These are phyloP conservation scores for Crematogaster levior DNA, from an alignment of 2,888 invertebrate species.

Conservation along the genomic window DNA sequence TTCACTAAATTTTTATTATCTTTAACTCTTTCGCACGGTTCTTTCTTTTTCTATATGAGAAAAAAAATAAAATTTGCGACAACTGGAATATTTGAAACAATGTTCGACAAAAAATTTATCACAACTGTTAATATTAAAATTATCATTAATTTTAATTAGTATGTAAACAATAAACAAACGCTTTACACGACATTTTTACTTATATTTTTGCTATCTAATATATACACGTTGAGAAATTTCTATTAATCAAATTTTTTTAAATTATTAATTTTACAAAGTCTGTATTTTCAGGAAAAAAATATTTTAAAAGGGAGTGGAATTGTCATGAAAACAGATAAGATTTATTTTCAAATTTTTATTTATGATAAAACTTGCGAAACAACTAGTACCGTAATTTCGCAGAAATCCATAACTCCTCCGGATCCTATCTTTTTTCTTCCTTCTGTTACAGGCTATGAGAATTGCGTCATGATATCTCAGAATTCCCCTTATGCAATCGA, in stretches of 20 bases:
- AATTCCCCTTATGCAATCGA: conserved; percentile 60
- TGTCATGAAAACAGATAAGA: neutral
- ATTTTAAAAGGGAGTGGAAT: neutral
- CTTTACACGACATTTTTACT: too few species aligned
- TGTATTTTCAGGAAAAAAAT: neutral
- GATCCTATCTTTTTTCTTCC: conserved; percentile 15
- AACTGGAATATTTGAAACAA: neutral
- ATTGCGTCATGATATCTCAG: conserved; percentile 63
- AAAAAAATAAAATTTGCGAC: neutral
- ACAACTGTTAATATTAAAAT: neutral
- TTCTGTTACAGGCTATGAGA: neutral
- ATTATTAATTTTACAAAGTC: neutral
- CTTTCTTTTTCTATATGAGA: neutral
- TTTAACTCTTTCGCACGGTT: neutral
- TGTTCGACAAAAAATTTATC: neutral
- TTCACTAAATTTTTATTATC: conserved; percentile 6
- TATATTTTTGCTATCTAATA: neutral
- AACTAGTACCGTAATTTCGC: conserved; percentile 21
- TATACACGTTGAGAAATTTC: neutral
- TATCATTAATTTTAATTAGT: neutral
- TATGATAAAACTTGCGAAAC: neutral
- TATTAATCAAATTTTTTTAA: neutral
- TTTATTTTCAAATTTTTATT: neutral
- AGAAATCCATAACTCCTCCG: conserved; percentile 45
- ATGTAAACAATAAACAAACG: neutral